Evolutionary conservation across 30 jellyfish, hydroid and myxozoan genomes (phyloP).

Genomic region (Catostylus mosaicus): DNA sequence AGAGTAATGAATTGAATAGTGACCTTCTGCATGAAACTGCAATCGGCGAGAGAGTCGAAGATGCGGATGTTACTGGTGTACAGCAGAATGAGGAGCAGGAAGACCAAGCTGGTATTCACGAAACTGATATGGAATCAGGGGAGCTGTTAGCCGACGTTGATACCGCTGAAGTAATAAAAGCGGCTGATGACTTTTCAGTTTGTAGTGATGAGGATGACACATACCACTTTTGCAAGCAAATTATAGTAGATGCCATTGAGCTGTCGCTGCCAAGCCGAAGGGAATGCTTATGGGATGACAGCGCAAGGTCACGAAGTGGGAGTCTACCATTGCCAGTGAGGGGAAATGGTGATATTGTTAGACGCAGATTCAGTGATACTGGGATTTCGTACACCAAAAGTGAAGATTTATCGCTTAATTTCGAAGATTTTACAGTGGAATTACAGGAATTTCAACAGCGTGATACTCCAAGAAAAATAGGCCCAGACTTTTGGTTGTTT

Average conservation of each 20-base stretch:
- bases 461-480: slow-evolving; percentile 21
- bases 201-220: neutral
- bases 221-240: slow-evolving; percentile 10
- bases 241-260: slow-evolving; percentile 27
- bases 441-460: neutral
- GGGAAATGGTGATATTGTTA: slow-evolving; percentile 9
- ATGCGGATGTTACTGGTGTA: too few relatives aligned
- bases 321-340: slow-evolving; percentile 43
- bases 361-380: slow-evolving; percentile 69
- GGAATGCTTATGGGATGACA: neutral
- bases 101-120: neutral
- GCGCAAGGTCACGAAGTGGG: slow-evolving; percentile 53
- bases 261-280: neutral
- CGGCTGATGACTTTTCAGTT: neutral
- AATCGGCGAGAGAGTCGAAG: too few relatives aligned
- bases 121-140: neutral
- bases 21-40: too few relatives aligned
- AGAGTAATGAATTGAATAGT: too few relatives aligned
- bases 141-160: neutral
- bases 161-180: neutral
- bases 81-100: neutral
- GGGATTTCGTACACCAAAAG: slow-evolving; percentile 11
- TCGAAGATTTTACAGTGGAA: slow-evolving; percentile 28
- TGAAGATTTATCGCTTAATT: slow-evolving; percentile 27
- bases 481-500: slow-evolving; percentile 94